Percentiles rank a stretch among this genome's conserved stretches.
These are phyloP conservation scores for Gambusia holbrooki DNA, from an alignment of 2,113 vertebrate genomes.

Conservation along the genomic window DNA sequence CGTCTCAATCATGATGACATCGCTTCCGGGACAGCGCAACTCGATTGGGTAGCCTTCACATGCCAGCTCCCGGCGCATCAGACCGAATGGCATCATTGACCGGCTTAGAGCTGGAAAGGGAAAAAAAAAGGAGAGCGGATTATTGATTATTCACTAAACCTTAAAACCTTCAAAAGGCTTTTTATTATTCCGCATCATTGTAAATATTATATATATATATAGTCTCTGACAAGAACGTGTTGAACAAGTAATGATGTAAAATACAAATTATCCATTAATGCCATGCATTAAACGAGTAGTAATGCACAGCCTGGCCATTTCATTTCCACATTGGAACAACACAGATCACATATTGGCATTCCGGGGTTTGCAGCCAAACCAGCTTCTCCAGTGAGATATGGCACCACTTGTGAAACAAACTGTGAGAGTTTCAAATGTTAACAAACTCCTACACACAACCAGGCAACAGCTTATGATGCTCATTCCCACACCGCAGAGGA, in stretches of 20 bases:
- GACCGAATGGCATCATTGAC: constrained; percentile 90
- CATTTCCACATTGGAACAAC: constrained; percentile 47
- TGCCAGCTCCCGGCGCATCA: constrained; percentile 91
- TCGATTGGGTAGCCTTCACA: constrained; percentile 96
- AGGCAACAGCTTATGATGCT: constrained; percentile 46
- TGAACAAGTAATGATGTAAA: constrained; percentile 40
- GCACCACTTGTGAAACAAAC: constrained; percentile 68
- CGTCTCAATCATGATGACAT: constrained; percentile 94
- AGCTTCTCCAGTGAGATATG: constrained; percentile 51
- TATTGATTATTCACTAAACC: constrained; percentile 67
- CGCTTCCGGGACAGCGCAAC: constrained; percentile 92
- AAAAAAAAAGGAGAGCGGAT: constrained; percentile 31
- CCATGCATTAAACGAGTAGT: constrained; percentile 19
- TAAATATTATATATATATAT: constrained; percentile 60
- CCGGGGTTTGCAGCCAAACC: constrained; percentile 41
- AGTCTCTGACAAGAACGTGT: constrained; percentile 35
- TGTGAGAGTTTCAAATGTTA: constrained; percentile 65
- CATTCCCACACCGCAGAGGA: constrained; percentile 15
- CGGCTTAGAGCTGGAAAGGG: constrained; percentile 84
- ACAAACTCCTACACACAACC: constrained; percentile 71
- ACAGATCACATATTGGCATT: constrained; percentile 52
- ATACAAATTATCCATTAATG: constrained; percentile 40
- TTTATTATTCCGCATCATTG: constrained; percentile 61
- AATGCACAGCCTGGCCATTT: constrained; percentile 30
- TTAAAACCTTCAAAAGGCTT: constrained; percentile 63